Conservation (phyloP, 2,113 vertebrate species). For the Leucopternis melanops region DNA sequence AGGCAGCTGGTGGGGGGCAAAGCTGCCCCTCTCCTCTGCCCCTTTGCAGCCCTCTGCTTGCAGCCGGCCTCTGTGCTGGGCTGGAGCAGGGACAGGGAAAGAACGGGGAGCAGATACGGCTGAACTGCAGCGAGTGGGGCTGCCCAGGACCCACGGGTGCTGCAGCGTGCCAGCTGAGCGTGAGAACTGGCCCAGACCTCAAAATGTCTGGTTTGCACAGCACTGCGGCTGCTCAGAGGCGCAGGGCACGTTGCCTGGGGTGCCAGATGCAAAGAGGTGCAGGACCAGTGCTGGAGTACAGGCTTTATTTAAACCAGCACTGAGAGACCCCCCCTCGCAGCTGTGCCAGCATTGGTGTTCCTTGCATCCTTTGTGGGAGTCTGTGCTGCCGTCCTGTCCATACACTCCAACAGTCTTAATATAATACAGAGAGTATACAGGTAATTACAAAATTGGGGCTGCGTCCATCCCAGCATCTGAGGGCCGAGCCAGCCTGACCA, state of each 20-base stretch:
- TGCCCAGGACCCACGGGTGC: background rate
- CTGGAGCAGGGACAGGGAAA: background rate
- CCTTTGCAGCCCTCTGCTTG: background rate
- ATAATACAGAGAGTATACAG: background rate
- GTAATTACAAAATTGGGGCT: background rate
- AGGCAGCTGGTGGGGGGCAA: too few relatives aligned
- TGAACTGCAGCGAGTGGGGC: background rate
- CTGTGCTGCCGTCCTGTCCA: background rate
- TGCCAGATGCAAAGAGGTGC: background rate
- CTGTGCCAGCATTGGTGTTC: fast-evolving
- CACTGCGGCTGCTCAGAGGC: background rate
- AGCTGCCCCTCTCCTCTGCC: background rate
- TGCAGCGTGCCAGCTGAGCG: fast-evolving
- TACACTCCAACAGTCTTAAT: fast-evolving
- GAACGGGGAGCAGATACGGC: background rate
- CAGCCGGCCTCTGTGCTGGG: background rate
- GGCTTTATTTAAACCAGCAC: constrained; percentile 13
- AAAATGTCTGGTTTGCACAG: background rate
- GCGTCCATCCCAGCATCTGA: fast-evolving
- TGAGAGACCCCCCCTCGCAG: background rate
- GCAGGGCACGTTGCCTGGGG: too few relatives aligned
- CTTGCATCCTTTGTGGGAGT: background rate
- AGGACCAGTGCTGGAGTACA: background rate
- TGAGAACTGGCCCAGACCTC: background rate
- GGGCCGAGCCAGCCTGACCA: background rate